Evolutionary conservation across 2,888 invertebrate species (phyloP), one percentile per base, ranked within the genome.

Genomic region (Galeruca laticollis): DNA sequence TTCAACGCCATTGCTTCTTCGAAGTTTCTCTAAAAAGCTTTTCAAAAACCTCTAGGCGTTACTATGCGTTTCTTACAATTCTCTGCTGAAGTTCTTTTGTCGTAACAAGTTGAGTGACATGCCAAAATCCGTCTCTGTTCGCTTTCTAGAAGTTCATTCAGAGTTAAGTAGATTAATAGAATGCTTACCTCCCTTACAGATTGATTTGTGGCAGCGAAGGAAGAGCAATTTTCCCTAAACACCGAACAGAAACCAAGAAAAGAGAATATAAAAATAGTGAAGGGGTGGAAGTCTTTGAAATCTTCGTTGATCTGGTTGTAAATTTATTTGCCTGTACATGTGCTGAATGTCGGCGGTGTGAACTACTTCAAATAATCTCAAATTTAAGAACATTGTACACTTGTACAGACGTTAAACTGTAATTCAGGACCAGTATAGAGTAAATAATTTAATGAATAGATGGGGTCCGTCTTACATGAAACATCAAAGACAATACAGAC

Each of bases 101-200:
- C 52, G 4, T 54, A 52, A 52, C 62, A 52, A 63, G 8, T 26
- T 26, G 37, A 63, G n/a, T 54, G 63, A 63, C 63, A 63, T 35
- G 51, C 26, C 15, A 15, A 63, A 63, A 66, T 66, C 47, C 59
- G 37, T 57, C 65, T 47, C 49, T 49, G 59, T 37, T 59, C 59
- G 66, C 37, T 66, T 40, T 49, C 33, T 33, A 21, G 64, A 60
- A 61, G 59, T 66, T 54, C 60, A 56, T 59, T 61, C 69, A 15
- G 35, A 64, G 63, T 60, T 75, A 71, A 75, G 59, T 57, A 71
- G 74, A 75, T 75, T 75, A 75, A 75, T 75, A 70, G 74, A 69
- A 71, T 71, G 74, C 73, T 70, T 75, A 73, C 73, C 70, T 69
- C 57, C 71, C 66, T 60, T 68, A 35, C 62, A 57, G 74, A 75